A percentile compares a stretch with the other conserved stretches of the same genome.
Evolutionary conservation across 2,113 vertebrate species (phyloP).

Genomic region (Coptodon rendalli): DNA sequence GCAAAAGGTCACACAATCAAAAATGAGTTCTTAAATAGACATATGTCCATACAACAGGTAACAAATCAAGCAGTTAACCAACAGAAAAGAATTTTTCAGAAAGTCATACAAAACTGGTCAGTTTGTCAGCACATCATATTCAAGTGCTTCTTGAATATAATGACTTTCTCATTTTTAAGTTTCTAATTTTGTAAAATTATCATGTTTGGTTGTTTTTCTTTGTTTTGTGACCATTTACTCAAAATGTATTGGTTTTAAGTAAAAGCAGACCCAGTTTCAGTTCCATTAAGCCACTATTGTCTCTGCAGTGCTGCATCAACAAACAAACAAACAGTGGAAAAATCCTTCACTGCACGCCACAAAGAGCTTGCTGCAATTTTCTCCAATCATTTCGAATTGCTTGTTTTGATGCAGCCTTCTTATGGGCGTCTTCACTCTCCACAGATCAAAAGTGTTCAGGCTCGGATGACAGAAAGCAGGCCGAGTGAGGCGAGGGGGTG

Average conservation of each 20-base stretch:
- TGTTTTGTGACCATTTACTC: not conserved
- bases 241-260: not conserved
- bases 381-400: slow-evolving; percentile 9
- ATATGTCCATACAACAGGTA: not conserved
- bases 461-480: not conserved
- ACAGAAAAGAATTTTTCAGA: not conserved
- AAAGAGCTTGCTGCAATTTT: not conserved
- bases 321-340: not conserved
- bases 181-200: not conserved
- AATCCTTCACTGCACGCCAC: not conserved
- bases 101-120: not conserved
- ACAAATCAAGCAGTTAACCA: not conserved
- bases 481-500: not conserved
- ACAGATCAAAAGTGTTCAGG: not conserved
- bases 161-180: not conserved
- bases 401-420: not conserved
- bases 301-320: not conserved
- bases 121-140: not conserved
- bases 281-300: not conserved
- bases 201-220: not conserved
- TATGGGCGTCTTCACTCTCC: not conserved
- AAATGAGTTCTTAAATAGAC: not conserved
- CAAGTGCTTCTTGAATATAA: not conserved
- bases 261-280: not conserved
- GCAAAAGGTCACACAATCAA: not conserved